Percentiles rank a stretch among this genome's conserved stretches.
Conservation (phyloP, 2,797 vertebrate genomes). For the Oreochromis grahami region DNA sequence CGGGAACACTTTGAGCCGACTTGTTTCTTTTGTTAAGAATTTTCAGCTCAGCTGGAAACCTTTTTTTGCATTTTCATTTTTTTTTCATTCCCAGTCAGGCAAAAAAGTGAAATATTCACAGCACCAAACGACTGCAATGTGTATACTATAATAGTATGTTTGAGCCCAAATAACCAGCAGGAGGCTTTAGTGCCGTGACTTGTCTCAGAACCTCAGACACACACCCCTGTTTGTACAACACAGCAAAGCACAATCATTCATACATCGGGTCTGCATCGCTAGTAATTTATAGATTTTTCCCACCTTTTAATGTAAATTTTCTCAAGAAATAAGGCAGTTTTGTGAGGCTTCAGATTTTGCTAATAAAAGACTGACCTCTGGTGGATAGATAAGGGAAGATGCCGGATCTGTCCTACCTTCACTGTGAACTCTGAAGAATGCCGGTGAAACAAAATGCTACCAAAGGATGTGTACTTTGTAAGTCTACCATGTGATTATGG, state of each 20-base stretch:
- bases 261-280: neutral
- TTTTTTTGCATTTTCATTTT: neutral
- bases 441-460: neutral
- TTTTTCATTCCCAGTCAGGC: neutral
- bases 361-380: constrained; percentile 78
- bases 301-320: neutral
- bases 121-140: constrained; percentile 8
- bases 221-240: neutral
- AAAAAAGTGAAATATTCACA: neutral
- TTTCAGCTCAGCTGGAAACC: neutral
- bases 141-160: constrained; percentile 20
- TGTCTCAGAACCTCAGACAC: neutral
- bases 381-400: constrained; percentile 58
- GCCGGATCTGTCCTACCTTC: neutral
- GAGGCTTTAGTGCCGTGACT: constrained; percentile 12
- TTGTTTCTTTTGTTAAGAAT: neutral
- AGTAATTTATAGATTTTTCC: neutral
- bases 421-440: neutral
- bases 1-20: neutral
- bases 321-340: neutral
- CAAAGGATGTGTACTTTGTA: neutral
- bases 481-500: neutral
- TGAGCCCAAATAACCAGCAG: constrained; percentile 26
- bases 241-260: neutral
- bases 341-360: constrained; percentile 40